Conservation (phyloP, 2,113 vertebrate species). For the Spilogale gracilis region DNA sequence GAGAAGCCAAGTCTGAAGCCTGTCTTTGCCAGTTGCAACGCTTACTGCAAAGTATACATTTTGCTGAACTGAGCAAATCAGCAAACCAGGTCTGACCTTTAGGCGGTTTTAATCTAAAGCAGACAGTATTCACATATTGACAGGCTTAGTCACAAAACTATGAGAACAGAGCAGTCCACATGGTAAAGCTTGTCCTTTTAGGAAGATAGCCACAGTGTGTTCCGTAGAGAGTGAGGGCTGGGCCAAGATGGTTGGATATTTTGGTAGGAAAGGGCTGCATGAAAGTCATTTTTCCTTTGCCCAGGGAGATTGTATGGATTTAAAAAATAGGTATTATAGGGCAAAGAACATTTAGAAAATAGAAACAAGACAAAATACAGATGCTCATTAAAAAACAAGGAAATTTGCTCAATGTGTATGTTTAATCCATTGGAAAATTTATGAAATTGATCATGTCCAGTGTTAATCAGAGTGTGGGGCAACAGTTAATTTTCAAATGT, state of each 20-base stretch:
- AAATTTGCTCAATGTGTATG: not conserved
- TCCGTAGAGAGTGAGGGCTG: not conserved
- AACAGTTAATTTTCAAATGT: not conserved
- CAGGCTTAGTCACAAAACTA: not conserved
- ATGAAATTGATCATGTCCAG: not conserved
- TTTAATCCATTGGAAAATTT: not conserved
- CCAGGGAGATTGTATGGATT: not conserved
- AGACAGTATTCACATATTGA: not conserved
- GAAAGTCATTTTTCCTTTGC: not conserved
- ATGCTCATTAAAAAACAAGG: conserved; percentile 16
- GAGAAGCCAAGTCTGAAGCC: not conserved
- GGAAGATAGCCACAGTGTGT: not conserved
- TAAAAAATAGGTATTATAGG: not conserved
- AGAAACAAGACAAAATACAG: not conserved
- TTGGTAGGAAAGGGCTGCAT: not conserved
- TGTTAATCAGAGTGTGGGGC: not conserved
- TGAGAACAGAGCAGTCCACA: not conserved
- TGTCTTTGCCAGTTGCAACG: not conserved
- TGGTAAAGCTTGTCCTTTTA: not conserved
- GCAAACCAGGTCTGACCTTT: not conserved
- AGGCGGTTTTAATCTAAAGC: not conserved
- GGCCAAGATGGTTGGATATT: not conserved
- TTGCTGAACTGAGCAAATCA: not conserved
- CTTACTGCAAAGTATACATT: not conserved
- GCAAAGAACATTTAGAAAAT: not conserved